Evolutionary conservation across 1,140 invertebrate species (phyloP).

Genomic region (Homarus americanus): DNA sequence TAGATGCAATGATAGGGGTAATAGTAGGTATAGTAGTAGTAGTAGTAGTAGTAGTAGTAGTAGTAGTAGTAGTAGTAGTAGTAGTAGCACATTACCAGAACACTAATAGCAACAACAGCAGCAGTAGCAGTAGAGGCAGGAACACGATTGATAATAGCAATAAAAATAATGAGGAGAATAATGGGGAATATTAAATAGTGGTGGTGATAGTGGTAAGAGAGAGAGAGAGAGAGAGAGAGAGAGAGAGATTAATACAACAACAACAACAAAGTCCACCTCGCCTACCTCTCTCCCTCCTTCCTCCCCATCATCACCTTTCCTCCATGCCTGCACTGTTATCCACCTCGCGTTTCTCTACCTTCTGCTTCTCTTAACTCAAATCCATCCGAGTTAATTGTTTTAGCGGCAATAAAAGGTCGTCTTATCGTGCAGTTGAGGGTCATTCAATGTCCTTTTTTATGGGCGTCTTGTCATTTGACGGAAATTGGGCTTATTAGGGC

Average conservation of each 20-base stretch:
- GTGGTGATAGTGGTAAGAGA: not conserved
- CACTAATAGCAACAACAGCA: too few relatives aligned
- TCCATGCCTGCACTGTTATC: not conserved
- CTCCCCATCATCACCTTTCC: constrained; percentile 8
- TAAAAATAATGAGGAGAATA: too few relatives aligned
- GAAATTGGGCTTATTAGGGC: constrained; percentile 19
- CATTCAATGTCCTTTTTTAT: not conserved
- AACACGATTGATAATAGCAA: too few relatives aligned
- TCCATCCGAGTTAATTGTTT: not conserved
- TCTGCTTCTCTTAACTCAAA: not conserved
- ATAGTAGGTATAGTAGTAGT: too few relatives aligned
- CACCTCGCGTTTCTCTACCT: constrained; percentile 12
- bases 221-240: constrained; percentile 6
- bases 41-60: too few relatives aligned
- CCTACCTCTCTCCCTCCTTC: not conserved
- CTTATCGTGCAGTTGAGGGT: not conserved
- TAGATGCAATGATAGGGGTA: too few relatives aligned
- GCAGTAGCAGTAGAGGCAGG: too few relatives aligned
- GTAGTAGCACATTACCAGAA: too few relatives aligned
- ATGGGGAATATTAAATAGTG: not conserved
- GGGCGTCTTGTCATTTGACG: too few relatives aligned
- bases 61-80: too few relatives aligned
- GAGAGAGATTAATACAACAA: not conserved
- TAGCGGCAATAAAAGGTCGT: constrained; percentile 24
- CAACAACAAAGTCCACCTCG: not conserved